These are phyloP conservation scores for Sycobia sp. DNA, from an alignment of 1,140 invertebrate genomes.

Conservation along the genomic window DNA sequence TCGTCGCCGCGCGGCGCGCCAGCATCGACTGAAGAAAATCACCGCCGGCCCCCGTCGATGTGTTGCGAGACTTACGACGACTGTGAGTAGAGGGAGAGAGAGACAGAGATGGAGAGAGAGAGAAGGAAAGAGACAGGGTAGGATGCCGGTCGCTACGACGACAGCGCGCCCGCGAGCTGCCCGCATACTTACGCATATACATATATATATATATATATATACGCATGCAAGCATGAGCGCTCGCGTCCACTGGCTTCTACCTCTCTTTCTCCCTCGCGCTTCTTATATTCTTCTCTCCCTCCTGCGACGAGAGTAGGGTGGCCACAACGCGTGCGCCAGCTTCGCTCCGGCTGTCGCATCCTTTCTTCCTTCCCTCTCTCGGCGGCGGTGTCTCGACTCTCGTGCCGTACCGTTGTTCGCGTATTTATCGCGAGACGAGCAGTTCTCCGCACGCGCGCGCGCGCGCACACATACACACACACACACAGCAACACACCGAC, in stretches of 20 bases:
- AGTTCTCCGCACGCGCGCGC: too few relatives aligned
- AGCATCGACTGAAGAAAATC: background rate
- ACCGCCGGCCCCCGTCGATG: background rate
- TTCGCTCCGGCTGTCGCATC: background rate
- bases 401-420: background rate
- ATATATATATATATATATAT: too few relatives aligned
- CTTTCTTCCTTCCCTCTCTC: background rate
- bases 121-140: too few relatives aligned
- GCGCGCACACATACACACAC: background rate
- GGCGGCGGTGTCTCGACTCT: background rate
- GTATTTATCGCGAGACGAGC: background rate
- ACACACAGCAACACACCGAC: background rate
- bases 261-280: background rate
- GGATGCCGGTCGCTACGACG: background rate
- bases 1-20: slow-evolving; percentile 7
- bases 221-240: too few relatives aligned
- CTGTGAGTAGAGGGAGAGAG: too few relatives aligned
- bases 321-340: background rate
- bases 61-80: background rate
- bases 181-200: background rate
- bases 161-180: background rate
- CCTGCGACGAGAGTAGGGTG: background rate
- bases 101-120: too few relatives aligned
- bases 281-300: background rate
- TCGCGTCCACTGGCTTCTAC: background rate